phyloP scores from a whole-genome alignment of 2,113 vertebrate genomes.

The Thinocorus orbignyianus region DNA sequence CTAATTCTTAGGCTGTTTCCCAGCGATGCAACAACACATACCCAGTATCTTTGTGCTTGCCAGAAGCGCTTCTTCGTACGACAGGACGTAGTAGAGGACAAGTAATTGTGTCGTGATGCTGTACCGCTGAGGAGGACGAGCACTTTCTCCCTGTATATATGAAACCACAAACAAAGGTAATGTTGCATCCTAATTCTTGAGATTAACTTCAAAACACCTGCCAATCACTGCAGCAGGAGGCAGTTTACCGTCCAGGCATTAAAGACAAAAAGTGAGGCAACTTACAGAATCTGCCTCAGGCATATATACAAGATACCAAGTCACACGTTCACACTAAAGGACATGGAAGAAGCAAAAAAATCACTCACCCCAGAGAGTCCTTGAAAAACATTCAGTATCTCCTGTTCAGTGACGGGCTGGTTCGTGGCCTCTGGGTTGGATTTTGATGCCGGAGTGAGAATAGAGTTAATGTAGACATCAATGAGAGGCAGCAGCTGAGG shows the following conservation, averaged over 20 bases:
- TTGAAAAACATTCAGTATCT: conserved; percentile 93
- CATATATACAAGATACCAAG: background rate
- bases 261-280: background rate
- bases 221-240: background rate
- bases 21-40: conserved; percentile 37
- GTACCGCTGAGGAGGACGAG: conserved; percentile 76
- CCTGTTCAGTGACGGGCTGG: conserved; percentile 96
- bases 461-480: conserved; percentile 96
- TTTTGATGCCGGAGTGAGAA: conserved; percentile 96
- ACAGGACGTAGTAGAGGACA: conserved; percentile 95
- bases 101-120: conserved; percentile 94
- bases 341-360: background rate
- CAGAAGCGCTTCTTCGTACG: conserved; percentile 94
- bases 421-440: conserved; percentile 98
- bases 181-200: background rate
- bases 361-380: conserved; percentile 82
- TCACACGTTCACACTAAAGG: fast-evolving
- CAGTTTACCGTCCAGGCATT: background rate
- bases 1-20: background rate
- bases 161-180: conserved; percentile 1
- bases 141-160: conserved; percentile 77
- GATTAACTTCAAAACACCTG: background rate
- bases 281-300: background rate
- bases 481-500: conserved; percentile 94
- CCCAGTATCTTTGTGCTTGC: conserved; percentile 93